Base-by-base conservation (phyloP, 2,888 invertebrate genomes). In the Sussaba pulchella region DNA sequence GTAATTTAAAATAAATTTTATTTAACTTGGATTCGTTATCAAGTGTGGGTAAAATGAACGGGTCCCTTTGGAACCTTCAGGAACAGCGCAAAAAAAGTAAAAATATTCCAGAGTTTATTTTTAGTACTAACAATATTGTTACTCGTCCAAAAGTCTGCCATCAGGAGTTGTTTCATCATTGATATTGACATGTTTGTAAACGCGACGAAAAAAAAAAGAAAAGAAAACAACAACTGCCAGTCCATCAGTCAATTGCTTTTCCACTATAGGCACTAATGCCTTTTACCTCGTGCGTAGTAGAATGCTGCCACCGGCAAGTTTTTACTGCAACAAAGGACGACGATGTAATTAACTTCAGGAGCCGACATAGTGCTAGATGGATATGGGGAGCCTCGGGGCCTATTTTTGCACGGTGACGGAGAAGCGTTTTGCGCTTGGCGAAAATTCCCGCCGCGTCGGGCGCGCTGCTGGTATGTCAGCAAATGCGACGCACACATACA, bases 261-360 rank as follows among this genome's bases (percentile, higher is more conserved):
- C 45, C 8, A 17, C 8, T 14, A 31, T n/a, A 74, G 21, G 21
- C 21, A 10, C 54, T 14, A 50, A 24, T 36, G 59, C 36, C 24
- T 41, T 50, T 57, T 50, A 61, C 59, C n/a, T 39, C n/a, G 14
- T 14, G 24, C 19, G 8, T 9, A 21, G 39, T 14, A 6, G 14
- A 67, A 24, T 6, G 57, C n/a, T 19, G 66, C 47, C 66, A 2
- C 47, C 17, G 47, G 67, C 66, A 39, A 63, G 52, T 52, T 75
- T 75, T 41, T 36, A 12, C 57, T 21, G 52, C 26, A 70, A 52
- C 71, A 72, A 66, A 78, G 66, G 36, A 59, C 52, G 45, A 69
- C 52, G 26, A 63, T 61, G 77, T 66, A 72, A 67, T 78, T 66
- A 66, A 61, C 52, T 67, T 61, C 67, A 52, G 39, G 72, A 43